Base-by-base conservation (phyloP, 2,797 vertebrate genomes). In the Poeciliopsis paucimaculata region DNA sequence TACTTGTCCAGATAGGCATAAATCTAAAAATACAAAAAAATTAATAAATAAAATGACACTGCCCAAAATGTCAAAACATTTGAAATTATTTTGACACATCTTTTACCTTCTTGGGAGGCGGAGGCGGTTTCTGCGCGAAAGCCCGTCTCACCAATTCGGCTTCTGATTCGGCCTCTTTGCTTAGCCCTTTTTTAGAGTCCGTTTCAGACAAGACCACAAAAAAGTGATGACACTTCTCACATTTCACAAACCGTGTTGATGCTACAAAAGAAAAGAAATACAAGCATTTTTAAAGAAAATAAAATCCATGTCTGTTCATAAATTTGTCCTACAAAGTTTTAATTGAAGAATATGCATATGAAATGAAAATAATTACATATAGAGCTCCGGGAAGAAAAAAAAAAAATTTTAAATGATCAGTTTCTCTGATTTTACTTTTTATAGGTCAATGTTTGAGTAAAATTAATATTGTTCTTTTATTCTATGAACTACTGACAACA, bases 171-270 rank as follows among this genome's bases (percentile, higher is more conserved):
- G 97, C 95, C 88, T 99, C 98, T 93, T 98, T 98, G 93, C 97
- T 96, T 80, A 99, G 95, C 84, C 97, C 97, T 93, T 99, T 99
- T 94, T 99, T 99, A 51, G 98, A 98, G 95, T 99, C 98, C 0
- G 97, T 96, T 90, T 99, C 98, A 26, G 98, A 98, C 26, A 99
- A 95, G 36, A 99, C 98, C 92, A 99, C 98, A 13, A 99, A 99
- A 89, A 99, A 99, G 93, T 99, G 98, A 92, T 99, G 98, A 93
- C 98, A 99, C 92, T 99, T 99, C 84, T 99, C 98, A 95, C 98
- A 99, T 94, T 99, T 99, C 85, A 99, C 98, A 92, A 99, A 99
- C 79, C 98, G 97, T 26, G 98, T 99, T 46, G 98, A 99, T 86
- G 98, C 98, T 99, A 87, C 11, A 85, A 92, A 85, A 90, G 70